These are phyloP conservation scores for Dione juno DNA, from an alignment of 2,888 invertebrate genomes.

Conservation along the genomic window DNA sequence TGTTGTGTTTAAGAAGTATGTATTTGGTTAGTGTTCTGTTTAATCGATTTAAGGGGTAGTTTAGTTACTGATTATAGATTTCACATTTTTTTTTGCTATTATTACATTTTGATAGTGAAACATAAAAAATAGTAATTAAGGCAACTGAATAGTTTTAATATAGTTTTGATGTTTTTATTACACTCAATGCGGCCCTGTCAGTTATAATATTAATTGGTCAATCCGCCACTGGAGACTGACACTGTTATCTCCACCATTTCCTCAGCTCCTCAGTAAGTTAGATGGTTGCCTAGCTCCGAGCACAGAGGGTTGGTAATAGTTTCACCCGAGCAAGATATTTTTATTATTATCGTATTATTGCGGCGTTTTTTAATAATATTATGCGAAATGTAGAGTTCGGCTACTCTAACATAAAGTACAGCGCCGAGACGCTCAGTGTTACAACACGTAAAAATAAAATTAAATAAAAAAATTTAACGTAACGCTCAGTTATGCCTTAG, in stretches of 20 bases:
- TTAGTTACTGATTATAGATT: neutral
- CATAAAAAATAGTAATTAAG: slow-evolving; percentile 15
- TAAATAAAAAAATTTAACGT: slow-evolving; percentile 16
- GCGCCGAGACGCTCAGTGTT: slow-evolving; percentile 28
- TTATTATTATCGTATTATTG: slow-evolving; percentile 6
- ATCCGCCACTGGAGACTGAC: slow-evolving; percentile 38
- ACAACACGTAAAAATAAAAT: slow-evolving; percentile 15
- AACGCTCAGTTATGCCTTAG: slow-evolving; percentile 31
- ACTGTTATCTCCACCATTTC: slow-evolving; percentile 20
- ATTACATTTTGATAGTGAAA: slow-evolving; percentile 22
- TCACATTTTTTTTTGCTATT: neutral
- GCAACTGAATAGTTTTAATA: neutral
- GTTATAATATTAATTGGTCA: slow-evolving; percentile 7
- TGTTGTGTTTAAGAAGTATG: slow-evolving; percentile 2
- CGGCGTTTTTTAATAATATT: slow-evolving; percentile 22
- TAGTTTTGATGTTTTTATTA: neutral
- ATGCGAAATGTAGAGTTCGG: slow-evolving; percentile 17
- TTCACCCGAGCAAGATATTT: slow-evolving; percentile 9
- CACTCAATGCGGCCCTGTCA: neutral
- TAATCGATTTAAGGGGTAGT: neutral
- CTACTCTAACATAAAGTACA: slow-evolving; percentile 1
- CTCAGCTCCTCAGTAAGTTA: slow-evolving; percentile 16
- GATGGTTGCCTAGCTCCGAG: slow-evolving; percentile 19
- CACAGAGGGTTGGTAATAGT: slow-evolving; percentile 17
- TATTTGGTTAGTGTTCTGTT: neutral